Evolutionary conservation across 1,140 invertebrate species (phyloP), one percentile per base, ranked within the genome.

Genomic region (Brachionus rubens): DNA sequence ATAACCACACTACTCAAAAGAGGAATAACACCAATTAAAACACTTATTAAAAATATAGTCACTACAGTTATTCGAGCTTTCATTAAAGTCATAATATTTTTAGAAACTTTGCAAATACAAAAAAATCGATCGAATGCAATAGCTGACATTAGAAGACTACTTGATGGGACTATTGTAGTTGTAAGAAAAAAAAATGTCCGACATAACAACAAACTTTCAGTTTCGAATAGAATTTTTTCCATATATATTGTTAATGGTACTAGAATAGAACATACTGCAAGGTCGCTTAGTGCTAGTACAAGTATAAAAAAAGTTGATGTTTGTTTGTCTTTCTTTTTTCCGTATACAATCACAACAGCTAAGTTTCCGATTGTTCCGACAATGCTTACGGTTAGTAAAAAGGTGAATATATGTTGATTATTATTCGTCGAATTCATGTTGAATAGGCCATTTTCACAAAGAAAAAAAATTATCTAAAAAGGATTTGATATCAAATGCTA

Each of bases 121-220:
- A 84, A 79, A 70, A 82, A 84, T 16, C 83, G 77, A 76, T 84
- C 83, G 26, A 82, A 78, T 24, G 82, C 82, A 28, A 84, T 83
- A 28, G 81, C 81, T 21, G 82, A 81, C 82, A 84, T 84, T 26
- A 84, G 80, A 56, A 83, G 80, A 2, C 82, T 80, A 12, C 82
- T 82, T 26, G 82, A 79, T 0, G 82, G 82, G 3, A 84, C 79
- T 56, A 81, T 83, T 62, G 80, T 82, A 0, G 82, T 82, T 14
- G 83, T 81, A 21, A 83, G 77, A 65, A 84, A 84, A 26, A 81
- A 79, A 68, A 83, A 84, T 21, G 81, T 76, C 67, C 83, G 83
- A 67, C 83, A 84, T 16, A 82, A 21, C 10, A 72, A 21, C 12
- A 48, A n/a, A 30, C 28, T 72, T 10, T 50, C 26, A 2, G 68